These are phyloP conservation scores for Clarias pachynema DNA, from an alignment of 2,797 vertebrate genomes.

Conservation along the genomic window DNA sequence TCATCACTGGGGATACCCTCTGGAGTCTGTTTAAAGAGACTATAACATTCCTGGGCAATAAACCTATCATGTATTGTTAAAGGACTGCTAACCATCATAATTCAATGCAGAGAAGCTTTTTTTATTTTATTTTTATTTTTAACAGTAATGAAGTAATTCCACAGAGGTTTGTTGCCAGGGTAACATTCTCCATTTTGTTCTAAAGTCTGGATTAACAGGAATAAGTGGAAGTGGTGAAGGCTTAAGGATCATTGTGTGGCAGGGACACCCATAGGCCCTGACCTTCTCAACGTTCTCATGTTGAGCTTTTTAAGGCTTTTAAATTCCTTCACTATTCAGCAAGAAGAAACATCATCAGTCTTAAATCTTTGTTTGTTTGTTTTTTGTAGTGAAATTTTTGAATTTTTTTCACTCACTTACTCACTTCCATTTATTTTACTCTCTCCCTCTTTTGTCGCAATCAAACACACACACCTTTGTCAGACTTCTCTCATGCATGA, in stretches of 20 bases:
- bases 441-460: neutral
- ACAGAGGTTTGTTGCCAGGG: neutral
- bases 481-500: neutral
- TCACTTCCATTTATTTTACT: neutral
- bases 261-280: neutral
- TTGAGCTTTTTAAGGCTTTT: neutral
- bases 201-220: neutral
- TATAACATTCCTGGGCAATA: neutral
- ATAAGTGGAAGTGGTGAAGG: neutral
- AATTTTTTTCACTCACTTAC: neutral
- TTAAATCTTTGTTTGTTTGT: neutral
- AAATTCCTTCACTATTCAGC: neutral
- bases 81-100: neutral
- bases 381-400: neutral
- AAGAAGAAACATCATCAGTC: neutral
- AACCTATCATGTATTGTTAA: neutral
- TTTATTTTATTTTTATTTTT: neutral
- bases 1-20: neutral
- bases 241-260: neutral
- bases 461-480: neutral
- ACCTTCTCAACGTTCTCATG: neutral
- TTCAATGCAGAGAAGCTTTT: neutral
- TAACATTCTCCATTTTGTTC: neutral
- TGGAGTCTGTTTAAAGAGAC: neutral
- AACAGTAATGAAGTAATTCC: neutral